Evolutionary conservation across 2,888 invertebrate genomes (phyloP), one percentile per base, ranked within the genome.

Genomic region (Prosopocoilus inquinatus): DNA sequence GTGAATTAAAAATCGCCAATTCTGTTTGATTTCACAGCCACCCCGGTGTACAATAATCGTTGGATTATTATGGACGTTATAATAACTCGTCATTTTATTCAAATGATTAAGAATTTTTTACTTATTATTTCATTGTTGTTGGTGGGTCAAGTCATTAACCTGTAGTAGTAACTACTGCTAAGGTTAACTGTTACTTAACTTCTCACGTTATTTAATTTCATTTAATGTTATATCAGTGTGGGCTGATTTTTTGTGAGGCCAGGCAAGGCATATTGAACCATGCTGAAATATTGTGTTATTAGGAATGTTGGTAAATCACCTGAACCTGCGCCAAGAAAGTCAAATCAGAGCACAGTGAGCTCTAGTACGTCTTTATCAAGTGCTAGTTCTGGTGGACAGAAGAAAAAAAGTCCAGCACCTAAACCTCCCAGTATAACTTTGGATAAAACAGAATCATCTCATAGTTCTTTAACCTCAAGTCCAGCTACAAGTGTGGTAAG

Each of bases 371-470:
- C 79, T 1, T 66, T 80, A 57, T 75, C 75, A 7, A 70, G 76
- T 54, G 51, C 64, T 48, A 41, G 67, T 64, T 68, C 67, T 2
- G 62, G 44, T 68, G 74, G 82, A 47, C 79, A 80, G 2, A 79
- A 84, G 38, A 85, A 84, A 70, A 89, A 89, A 72, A 82, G 84
- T 53, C 84, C 81, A 15, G 89, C 89, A n/a, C 89, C 89, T 3
- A 83, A 81, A 33, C 89, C 89, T 50, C 87, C 83, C 3, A 67
- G 72, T 62, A 48, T 67, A 58, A 3, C 58, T 39, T 52, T 57
- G 51, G 47, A 59, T 46, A 41, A 56, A 58, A 56, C 50, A n/a
- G 68, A 67, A 39, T 70, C 72, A 2, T 64, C 66, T 3, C 63
- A 65, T 9, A 59, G 65, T 54, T 75, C 75, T 2, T 43, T 71